Evolutionary conservation across 2,797 vertebrate genomes (phyloP).

Genomic region (Fratercula arctica): DNA sequence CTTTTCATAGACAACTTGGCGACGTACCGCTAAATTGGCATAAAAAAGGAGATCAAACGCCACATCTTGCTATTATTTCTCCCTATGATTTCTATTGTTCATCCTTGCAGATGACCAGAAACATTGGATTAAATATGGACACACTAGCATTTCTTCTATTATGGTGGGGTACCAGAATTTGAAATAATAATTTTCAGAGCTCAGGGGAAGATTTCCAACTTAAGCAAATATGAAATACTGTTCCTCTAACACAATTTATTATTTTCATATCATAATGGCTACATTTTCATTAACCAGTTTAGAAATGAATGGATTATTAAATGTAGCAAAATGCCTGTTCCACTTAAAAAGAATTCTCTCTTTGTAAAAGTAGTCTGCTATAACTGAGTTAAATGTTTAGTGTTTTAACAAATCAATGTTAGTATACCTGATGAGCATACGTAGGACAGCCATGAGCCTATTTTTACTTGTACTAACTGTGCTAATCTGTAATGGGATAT

Average conservation of each 20-base stretch:
- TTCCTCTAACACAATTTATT: neutral
- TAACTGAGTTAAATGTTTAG: neutral
- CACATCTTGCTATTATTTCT: neutral
- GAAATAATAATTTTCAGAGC: neutral
- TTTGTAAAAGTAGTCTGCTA: neutral
- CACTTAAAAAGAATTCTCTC: neutral
- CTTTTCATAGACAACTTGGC: neutral
- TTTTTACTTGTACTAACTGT: conserved; percentile 2
- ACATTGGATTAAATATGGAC: neutral
- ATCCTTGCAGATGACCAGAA: neutral
- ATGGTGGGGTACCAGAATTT: neutral
- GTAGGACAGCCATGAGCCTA: neutral
- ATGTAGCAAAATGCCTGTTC: neutral
- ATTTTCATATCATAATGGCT: neutral
- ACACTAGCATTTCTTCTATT: neutral
- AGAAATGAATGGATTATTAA: neutral
- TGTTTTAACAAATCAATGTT: neutral
- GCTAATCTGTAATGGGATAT: neutral
- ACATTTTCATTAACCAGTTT: neutral
- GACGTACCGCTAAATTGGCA: accelerated
- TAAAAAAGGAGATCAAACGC: neutral
- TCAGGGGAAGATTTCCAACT: neutral
- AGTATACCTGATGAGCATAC: neutral
- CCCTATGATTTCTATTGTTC: neutral
- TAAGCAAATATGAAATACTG: neutral